Base-by-base conservation (phyloP, 2,797 vertebrate species). In the Galaxias olidus region DNA sequence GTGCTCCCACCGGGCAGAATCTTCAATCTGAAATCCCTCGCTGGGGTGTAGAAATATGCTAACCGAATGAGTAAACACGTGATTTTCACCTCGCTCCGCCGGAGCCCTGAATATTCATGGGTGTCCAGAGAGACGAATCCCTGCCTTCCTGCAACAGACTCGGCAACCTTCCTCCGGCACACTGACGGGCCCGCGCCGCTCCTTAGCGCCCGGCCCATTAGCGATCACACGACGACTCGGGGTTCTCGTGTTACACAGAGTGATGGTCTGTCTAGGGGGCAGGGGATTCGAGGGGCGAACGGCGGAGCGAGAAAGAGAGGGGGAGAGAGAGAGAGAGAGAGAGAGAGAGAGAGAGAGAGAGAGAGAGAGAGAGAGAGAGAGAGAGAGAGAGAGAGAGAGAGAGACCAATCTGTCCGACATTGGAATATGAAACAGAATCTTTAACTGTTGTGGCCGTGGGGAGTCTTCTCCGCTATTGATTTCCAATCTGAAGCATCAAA, bases 51-150 rank as follows among this genome's bases (percentile, higher is more conserved):
- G 50, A 71, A 80, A 77, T 66, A 65, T 61, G 70, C 30, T 55
- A 64, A 69, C 65, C 59, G 60, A 76, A 81, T 80, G 10, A 73
- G 73, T 72, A 68, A 78, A 84, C 49, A 74, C 66, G n/a, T 4
- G 73, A 61, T 67, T 72, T 63, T 57, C 15, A 51, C 73, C 50
- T 51, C n/a, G 52, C 67, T 76, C 76, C 68, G 64, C 49, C 0
- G 14, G 43, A 72, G 15, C 13, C 0, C 53, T 10, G 41, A 69
- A 68, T 73, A 79, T 78, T 81, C 54, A 80, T 72, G 8, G 30
- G 51, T 40, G 44, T 53, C 49, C 13, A 20, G 42, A 55, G 56
- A 65, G 43, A 20, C 54, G 17, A 50, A 66, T 71, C 30, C 19
- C 41, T 72, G 47, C 51, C 45, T 58, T 76, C 52, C 51, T 50